These are phyloP conservation scores for Epicauta chinensis DNA, from an alignment of 1,140 invertebrate species.

Conservation along the genomic window DNA sequence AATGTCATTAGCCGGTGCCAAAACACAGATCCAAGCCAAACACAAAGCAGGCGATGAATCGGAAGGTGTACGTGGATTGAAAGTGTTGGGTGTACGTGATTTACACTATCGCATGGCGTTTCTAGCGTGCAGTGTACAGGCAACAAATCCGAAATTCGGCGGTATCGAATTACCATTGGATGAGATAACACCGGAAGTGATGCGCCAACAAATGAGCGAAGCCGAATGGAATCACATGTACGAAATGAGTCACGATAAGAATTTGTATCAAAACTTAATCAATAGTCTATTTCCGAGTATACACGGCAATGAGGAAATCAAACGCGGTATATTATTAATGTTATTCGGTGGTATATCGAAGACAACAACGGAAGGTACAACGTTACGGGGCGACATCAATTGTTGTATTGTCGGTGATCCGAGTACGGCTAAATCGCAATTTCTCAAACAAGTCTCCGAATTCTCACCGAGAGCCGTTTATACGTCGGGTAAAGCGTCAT, in stretches of 20 bases:
- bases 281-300: constrained; percentile 93
- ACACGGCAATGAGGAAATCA: constrained; percentile 98
- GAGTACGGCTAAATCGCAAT: constrained; percentile 96
- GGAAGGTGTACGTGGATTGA: constrained; percentile 84
- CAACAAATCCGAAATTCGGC: constrained; percentile 80
- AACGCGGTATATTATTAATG: constrained; percentile 92
- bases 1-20: constrained; percentile 77
- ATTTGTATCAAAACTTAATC: constrained; percentile 89
- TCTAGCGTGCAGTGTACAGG: constrained; percentile 84
- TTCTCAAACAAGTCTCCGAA: constrained; percentile 91
- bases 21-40: constrained; percentile 71
- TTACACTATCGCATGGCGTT: constrained; percentile 94
- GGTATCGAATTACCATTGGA: constrained; percentile 69
- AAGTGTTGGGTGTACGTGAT: constrained; percentile 89
- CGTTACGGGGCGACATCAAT: constrained; percentile 93
- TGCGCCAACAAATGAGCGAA: constrained; percentile 92
- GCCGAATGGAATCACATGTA: constrained; percentile 94
- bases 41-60: constrained; percentile 66
- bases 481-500: constrained; percentile 97
- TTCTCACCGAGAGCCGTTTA: constrained; percentile 95
- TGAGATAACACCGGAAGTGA: constrained; percentile 81
- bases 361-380: constrained; percentile 82
- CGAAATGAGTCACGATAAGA: constrained; percentile 92
- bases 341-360: constrained; percentile 97
- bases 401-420: constrained; percentile 98